These are phyloP conservation scores for Ahaetulla prasina DNA, from an alignment of 2,113 vertebrate species.

Conservation along the genomic window DNA sequence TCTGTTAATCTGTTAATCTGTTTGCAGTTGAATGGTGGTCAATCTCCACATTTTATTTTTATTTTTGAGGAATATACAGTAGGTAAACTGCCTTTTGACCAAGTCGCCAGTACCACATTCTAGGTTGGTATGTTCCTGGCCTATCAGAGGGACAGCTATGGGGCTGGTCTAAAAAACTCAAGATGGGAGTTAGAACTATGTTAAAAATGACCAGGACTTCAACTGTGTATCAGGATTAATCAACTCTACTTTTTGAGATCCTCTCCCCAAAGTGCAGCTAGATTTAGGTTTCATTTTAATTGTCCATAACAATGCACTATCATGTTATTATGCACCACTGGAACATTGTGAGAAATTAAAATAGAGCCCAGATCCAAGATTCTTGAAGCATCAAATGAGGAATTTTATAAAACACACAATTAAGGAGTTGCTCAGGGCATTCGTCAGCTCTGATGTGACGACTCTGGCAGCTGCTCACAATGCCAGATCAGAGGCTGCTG, in stretches of 20 bases:
- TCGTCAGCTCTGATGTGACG: background rate
- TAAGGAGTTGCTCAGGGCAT: background rate
- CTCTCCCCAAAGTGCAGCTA: background rate
- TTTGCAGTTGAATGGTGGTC: background rate
- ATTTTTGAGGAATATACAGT: background rate
- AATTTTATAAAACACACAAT: background rate
- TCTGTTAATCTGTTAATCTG: background rate
- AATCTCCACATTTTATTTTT: background rate
- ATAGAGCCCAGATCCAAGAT: background rate
- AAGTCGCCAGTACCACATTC: background rate
- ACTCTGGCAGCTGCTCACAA: background rate
- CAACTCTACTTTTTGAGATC: background rate
- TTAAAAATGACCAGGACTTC: background rate
- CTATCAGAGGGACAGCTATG: background rate
- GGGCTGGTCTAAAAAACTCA: background rate
- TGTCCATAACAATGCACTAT: background rate
- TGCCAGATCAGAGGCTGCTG: background rate
- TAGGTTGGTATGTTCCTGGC: background rate
- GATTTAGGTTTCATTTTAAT: background rate
- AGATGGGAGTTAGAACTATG: background rate
- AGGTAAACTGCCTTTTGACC: background rate
- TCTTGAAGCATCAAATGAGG: background rate
- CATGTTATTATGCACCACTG: background rate
- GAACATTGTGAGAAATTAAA: background rate
- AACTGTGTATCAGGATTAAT: background rate